Evolutionary conservation across 1,140 invertebrate species (phyloP).

Genomic region (Pantala flavescens): DNA sequence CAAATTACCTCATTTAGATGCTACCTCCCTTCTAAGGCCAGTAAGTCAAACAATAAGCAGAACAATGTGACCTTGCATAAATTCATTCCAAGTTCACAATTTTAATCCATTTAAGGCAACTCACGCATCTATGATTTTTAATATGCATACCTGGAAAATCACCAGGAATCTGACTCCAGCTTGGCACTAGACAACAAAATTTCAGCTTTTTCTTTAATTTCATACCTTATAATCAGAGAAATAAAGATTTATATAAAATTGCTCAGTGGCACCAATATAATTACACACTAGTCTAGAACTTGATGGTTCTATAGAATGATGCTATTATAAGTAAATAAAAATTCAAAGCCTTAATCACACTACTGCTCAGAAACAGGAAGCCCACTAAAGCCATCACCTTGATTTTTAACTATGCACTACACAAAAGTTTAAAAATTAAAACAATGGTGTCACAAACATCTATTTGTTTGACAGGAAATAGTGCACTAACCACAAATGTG

Average conservation of each 20-base stretch:
- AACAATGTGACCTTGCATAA: neutral
- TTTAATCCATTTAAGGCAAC: neutral
- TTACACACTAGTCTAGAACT: conserved; percentile 2
- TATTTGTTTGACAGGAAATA: neutral
- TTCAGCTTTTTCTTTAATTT: neutral
- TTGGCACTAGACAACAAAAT: neutral
- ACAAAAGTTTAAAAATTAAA: neutral
- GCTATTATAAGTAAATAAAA: neutral
- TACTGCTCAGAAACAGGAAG: conserved; percentile 8
- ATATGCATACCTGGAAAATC: neutral
- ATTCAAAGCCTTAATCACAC: neutral
- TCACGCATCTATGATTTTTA: neutral
- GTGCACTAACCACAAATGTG: neutral
- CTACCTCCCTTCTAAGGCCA: conserved; percentile 7
- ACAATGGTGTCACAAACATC: neutral
- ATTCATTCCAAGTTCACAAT: conserved; percentile 7
- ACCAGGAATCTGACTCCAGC: neutral
- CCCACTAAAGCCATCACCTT: neutral
- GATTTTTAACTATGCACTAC: neutral
- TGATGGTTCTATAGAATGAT: neutral
- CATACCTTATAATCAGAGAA: neutral
- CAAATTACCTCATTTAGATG: neutral
- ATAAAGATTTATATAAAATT: neutral
- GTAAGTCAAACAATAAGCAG: neutral
- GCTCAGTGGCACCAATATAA: neutral